phyloP scores from a whole-genome alignment of 2,888 invertebrate genomes.

The Acleris laterana region DNA sequence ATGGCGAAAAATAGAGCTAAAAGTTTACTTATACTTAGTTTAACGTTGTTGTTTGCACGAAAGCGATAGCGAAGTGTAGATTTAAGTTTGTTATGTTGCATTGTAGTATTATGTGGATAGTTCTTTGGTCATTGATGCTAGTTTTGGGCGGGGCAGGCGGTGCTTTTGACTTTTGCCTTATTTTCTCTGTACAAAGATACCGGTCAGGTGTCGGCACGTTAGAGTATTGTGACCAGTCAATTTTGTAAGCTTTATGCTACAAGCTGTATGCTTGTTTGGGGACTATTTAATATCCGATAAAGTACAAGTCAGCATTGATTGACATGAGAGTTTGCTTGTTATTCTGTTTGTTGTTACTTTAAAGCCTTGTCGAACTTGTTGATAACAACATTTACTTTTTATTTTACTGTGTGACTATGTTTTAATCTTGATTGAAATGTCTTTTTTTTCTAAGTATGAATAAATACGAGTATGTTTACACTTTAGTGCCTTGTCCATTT shows the following conservation, averaged over 20 bases:
- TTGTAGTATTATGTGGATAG: constrained; percentile 23
- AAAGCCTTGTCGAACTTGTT: too few species aligned
- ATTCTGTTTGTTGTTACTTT: too few species aligned
- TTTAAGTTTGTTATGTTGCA: constrained; percentile 21
- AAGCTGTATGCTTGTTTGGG: constrained; percentile 16
- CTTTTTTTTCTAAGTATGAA: too few species aligned
- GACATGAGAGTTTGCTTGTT: too few species aligned
- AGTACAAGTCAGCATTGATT: not conserved
- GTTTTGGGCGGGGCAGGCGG: constrained; percentile 30
- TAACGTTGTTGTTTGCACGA: not conserved
- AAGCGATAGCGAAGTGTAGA: not conserved
- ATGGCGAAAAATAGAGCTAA: not conserved
- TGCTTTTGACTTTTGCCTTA: constrained; percentile 6
- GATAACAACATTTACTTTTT: too few species aligned
- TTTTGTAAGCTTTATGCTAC: constrained; percentile 30
- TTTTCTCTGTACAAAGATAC: constrained; percentile 19
- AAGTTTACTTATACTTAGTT: not conserved
- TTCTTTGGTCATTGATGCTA: constrained; percentile 18
- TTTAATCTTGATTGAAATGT: too few species aligned
- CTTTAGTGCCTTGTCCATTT: too few species aligned
- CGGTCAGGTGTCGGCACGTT: constrained; percentile 28
- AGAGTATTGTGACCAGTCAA: constrained; percentile 33
- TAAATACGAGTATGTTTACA: too few species aligned
- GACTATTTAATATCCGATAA: constrained; percentile 21
- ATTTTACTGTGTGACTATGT: too few species aligned